Percentiles rank a stretch among this genome's conserved stretches.
phyloP scores from a whole-genome alignment of 2,113 vertebrate genomes.

The Sylvicapra grimmia region DNA sequence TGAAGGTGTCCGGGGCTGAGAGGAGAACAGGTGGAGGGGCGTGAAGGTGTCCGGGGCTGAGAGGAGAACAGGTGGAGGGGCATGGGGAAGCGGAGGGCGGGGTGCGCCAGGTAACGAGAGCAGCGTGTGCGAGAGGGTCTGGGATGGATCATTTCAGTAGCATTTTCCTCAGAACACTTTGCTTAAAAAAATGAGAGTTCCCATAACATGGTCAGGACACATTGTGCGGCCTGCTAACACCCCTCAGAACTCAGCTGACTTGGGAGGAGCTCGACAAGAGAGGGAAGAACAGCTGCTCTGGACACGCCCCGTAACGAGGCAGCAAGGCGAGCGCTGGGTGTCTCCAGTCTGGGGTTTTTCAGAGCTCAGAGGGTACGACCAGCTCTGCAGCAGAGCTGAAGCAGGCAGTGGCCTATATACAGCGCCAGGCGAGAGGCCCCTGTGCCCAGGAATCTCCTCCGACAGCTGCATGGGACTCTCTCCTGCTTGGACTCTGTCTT shows the following conservation, averaged over 20 bases:
- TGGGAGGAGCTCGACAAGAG: background rate
- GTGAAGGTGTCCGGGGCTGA: accelerated
- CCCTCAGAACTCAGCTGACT: background rate
- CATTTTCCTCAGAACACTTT: background rate
- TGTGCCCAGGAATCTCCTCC: background rate
- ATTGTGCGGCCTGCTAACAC: background rate
- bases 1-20: accelerated
- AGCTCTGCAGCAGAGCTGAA: background rate
- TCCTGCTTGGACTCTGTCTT: background rate
- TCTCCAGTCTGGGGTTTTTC: background rate
- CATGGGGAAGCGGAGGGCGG: accelerated
- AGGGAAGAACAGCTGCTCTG: background rate
- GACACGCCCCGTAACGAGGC: accelerated
- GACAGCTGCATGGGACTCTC: background rate
- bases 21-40: background rate
- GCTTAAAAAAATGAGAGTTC: background rate
- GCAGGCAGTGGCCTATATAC: background rate
- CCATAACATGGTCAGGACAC: background rate
- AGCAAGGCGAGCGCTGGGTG: background rate
- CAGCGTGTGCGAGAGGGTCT: background rate
- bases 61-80: background rate
- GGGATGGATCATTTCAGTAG: background rate
- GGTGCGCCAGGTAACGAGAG: background rate
- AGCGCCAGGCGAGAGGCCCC: background rate
- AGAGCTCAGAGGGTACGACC: accelerated